These are phyloP conservation scores for Aphaenogaster floridana DNA, from an alignment of 1,140 invertebrate genomes.

Conservation along the genomic window DNA sequence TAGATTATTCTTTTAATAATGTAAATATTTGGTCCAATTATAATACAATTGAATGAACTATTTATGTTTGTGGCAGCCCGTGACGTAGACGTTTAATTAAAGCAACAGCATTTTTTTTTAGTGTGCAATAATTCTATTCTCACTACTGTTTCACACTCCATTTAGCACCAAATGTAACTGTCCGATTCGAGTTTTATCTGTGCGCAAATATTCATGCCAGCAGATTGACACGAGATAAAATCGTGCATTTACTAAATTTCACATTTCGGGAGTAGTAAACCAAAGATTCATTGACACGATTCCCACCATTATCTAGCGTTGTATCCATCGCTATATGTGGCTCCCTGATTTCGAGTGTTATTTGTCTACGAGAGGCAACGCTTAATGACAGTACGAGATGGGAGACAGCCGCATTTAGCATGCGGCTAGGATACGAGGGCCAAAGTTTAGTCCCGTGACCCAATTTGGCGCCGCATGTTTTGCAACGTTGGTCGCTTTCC, in stretches of 20 bases:
- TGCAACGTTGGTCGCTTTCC: constrained; percentile 24
- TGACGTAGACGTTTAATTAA: too few species aligned
- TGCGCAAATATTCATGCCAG: background rate
- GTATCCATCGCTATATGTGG: constrained; percentile 20
- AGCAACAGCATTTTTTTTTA: too few species aligned
- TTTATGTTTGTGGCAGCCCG: too few species aligned
- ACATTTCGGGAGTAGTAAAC: background rate
- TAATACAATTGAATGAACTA: too few species aligned
- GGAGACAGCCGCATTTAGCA: constrained; percentile 33
- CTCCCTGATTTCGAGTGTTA: constrained; percentile 41
- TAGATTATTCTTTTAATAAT: too few species aligned
- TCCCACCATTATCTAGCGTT: background rate
- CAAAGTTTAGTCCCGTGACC: constrained; percentile 54
- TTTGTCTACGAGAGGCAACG: constrained; percentile 16
- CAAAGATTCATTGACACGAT: background rate
- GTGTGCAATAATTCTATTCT: background rate
- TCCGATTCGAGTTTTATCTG: background rate
- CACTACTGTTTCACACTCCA: background rate
- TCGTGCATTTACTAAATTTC: constrained; percentile 1
- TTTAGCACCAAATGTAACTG: background rate
- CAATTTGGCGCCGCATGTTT: constrained; percentile 30
- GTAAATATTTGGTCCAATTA: too few species aligned
- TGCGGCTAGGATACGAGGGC: constrained; percentile 30
- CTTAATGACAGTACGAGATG: constrained; percentile 33
- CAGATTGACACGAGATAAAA: background rate